phyloP scores from a whole-genome alignment of 2,797 vertebrate genomes.

The Catostomus latipinnis region DNA sequence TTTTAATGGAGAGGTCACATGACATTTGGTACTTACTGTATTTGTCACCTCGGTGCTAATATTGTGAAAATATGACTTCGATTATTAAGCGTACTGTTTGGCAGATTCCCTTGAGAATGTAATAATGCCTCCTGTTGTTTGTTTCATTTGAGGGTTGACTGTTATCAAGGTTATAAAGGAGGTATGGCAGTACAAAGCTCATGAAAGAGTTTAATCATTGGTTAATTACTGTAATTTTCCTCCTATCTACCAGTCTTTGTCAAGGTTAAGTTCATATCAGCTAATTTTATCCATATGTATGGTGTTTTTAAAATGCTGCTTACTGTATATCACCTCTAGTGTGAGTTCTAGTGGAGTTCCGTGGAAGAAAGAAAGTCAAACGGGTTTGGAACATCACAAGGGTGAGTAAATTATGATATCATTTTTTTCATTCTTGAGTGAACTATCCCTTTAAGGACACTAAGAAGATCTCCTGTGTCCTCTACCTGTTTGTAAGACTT shows the following conservation, averaged over 20 bases:
- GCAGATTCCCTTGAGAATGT: conserved; percentile 9
- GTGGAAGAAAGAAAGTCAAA: too few relatives aligned
- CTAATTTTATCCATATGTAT: not conserved
- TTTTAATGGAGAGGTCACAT: conserved; percentile 25
- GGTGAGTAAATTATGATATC: too few relatives aligned
- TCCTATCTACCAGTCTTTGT: not conserved
- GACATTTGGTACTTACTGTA: conserved; percentile 19
- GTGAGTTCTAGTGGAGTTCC: not conserved
- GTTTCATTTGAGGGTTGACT: conserved; percentile 9
- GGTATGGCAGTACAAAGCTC: not conserved
- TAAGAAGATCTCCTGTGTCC: not conserved
- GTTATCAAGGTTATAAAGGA: not conserved
- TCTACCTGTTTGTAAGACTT: not conserved
- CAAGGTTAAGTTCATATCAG: not conserved
- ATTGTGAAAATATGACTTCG: conserved; percentile 26
- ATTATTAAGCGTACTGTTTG: not conserved
- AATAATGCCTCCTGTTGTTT: conserved; percentile 51
- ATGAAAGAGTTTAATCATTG: not conserved
- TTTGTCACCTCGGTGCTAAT: conserved; percentile 24
- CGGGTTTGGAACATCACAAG: too few relatives aligned
- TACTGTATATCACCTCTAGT: not conserved
- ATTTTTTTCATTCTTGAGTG: too few relatives aligned
- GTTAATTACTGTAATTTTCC: not conserved
- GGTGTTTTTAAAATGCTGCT: not conserved
- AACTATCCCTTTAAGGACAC: not conserved